phyloP scores from a whole-genome alignment of 1,140 invertebrate species.

The Ridgeia piscesae region DNA sequence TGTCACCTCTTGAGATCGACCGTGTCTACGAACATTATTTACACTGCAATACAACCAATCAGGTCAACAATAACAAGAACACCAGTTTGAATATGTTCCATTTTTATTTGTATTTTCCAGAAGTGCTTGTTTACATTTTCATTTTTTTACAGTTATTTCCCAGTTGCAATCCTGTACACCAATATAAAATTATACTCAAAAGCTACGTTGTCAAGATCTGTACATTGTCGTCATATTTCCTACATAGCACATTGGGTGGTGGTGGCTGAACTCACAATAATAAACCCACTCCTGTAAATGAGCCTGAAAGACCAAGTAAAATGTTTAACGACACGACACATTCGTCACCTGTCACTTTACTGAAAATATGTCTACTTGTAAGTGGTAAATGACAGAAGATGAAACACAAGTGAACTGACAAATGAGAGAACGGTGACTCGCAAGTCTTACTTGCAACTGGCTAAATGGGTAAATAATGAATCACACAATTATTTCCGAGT shows the following conservation, averaged over 20 bases:
- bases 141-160: neutral
- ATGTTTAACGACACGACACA: neutral
- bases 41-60: neutral
- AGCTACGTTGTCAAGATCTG: neutral
- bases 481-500: neutral
- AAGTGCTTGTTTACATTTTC: neutral
- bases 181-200: neutral
- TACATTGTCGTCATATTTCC: neutral
- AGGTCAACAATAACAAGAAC: neutral
- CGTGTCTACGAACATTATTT: neutral
- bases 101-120: constrained; percentile 1
- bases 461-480: neutral
- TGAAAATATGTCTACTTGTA: neutral
- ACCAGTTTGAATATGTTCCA: neutral
- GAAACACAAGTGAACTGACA: too few species aligned
- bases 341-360: neutral
- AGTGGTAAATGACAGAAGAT: neutral
- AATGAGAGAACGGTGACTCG: neutral
- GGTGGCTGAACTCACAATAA: neutral
- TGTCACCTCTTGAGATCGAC: neutral
- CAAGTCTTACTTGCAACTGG: neutral
- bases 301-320: constrained; percentile 1
- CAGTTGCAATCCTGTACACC: neutral
- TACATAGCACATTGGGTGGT: neutral
- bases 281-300: neutral